Conservation (phyloP, 2,113 vertebrate genomes). For the Notechis scutatus region DNA sequence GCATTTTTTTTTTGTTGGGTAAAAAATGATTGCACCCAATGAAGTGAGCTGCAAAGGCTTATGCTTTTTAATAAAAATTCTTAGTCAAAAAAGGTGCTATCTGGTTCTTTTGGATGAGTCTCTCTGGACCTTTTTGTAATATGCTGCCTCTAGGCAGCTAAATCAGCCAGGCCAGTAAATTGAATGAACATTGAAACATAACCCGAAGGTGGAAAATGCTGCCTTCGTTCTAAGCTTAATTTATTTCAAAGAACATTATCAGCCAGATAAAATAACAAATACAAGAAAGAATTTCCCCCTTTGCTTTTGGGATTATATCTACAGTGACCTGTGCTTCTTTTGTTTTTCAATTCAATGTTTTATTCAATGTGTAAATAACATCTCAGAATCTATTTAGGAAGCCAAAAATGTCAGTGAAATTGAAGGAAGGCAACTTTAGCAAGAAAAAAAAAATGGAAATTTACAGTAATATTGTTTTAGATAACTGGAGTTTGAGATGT, state of each 20-base stretch:
- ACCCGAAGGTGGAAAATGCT: not conserved
- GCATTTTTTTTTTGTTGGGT: not conserved
- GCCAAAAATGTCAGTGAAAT: not conserved
- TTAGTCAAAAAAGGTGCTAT: not conserved
- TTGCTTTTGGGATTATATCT: not conserved
- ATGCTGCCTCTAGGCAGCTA: not conserved
- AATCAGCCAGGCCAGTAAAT: not conserved
- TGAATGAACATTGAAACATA: not conserved
- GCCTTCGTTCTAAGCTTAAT: not conserved
- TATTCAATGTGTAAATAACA: not conserved
- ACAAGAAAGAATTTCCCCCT: accelerated
- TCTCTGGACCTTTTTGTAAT: not conserved
- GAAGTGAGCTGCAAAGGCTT: not conserved
- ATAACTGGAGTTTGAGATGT: not conserved
- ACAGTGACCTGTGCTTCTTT: conserved; percentile 1
- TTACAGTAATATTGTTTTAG: not conserved
- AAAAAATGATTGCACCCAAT: not conserved
- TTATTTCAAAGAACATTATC: conserved; percentile 12
- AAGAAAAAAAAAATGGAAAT: not conserved
- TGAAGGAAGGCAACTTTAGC: not conserved
- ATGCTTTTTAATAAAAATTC: not conserved
- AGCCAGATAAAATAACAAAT: not conserved
- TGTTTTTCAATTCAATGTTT: not conserved
- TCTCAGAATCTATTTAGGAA: not conserved
- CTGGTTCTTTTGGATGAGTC: not conserved